A percentile compares a stretch with the other conserved stretches of the same genome.
Evolutionary conservation across 2,888 invertebrate species (phyloP).

Genomic region (Blastobasis adustella): DNA sequence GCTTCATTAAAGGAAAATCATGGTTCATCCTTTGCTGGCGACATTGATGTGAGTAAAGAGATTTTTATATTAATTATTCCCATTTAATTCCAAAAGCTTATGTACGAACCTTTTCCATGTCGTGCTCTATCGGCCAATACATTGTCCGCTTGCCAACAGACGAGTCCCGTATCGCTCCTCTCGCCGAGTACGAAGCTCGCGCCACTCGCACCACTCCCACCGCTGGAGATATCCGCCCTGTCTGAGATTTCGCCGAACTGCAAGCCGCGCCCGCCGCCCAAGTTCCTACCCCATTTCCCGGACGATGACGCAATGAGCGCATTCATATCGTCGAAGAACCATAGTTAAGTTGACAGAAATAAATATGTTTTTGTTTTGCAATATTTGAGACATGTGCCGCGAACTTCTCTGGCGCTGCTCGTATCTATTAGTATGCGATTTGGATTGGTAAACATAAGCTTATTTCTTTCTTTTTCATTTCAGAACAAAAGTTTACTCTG

Average conservation of each 20-base stretch:
- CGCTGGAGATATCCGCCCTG: conserved; percentile 77
- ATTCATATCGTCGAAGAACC: conserved; percentile 88
- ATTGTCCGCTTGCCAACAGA: conserved; percentile 23
- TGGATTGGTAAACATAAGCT: too few species aligned
- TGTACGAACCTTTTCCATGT: too few species aligned
- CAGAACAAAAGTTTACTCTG: conserved; percentile 93
- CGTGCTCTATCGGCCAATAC: too few species aligned
- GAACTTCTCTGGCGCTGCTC: too few species aligned
- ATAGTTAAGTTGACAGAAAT: conserved; percentile 70
- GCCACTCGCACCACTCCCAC: conserved; percentile 73
- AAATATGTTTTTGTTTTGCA: too few species aligned
- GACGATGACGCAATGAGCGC: conserved; percentile 82
- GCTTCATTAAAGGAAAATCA: conserved; percentile 15
- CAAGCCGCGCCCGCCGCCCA: conserved; percentile 81
- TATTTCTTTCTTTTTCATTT: conserved; percentile 24
- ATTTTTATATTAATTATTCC: too few species aligned
- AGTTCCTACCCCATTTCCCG: conserved; percentile 54
- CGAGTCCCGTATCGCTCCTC: conserved; percentile 66
- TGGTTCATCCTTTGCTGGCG: too few species aligned
- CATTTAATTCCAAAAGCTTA: too few species aligned
- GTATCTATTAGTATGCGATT: too few species aligned
- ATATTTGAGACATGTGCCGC: too few species aligned
- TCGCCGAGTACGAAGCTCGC: conserved; percentile 74
- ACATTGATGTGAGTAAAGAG: too few species aligned
- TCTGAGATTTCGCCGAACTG: conserved; percentile 90